Base-by-base conservation (phyloP, 1,140 invertebrate species). In the Rhyacophila brunnea region DNA sequence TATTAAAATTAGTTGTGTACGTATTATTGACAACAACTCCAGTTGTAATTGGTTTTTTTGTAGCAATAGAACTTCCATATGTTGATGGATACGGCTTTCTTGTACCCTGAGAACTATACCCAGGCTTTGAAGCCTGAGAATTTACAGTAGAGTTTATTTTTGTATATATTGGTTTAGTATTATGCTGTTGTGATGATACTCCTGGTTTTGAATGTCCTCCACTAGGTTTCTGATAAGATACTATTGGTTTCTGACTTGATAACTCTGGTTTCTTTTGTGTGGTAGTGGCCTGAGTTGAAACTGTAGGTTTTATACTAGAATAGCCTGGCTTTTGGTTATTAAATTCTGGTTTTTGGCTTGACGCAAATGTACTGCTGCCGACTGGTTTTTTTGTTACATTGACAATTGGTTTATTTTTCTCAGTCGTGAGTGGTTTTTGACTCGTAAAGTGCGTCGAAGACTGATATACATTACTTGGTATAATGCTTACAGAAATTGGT, bases 91-190 rank as follows among this genome's bases (percentile, higher is more conserved):
- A 9, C 9, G 62, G 58, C 3, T 34, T 46, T 32, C 54, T 62
- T n/a, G 51, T 35, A 36, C 23, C 40, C 67, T 68, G 13, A 43
- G 55, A 4, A 61, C 55, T 1, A 11, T 28, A 34, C 45, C 19
- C 66, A 1, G 53, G 60, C 1, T 49, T 28, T 20, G 32, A 61
- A 52, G 9, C 38, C 23, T n/a, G n/a, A n/a, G 18, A 54, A 20
- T 18, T 42, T 23, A 66, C 64, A 3, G 68, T 73, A 44, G 68
- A 73, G 23, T 70, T 66, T 44, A 63, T 68, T 35, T 60, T 66
- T 23, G 60, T 68, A 49, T 65, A 67, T 51, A 60, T 68, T 47
- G 68, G 65, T 3, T 63, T 64, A 18, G 58, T 18, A 10, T 63
- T 28, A 7, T 66, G 69, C n/a, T 67, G 68, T 1, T 65, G 65